Percentiles rank a stretch among this genome's conserved stretches.
Evolutionary conservation across 2,113 vertebrate genomes (phyloP).

Genomic region (Menidia beryllina): DNA sequence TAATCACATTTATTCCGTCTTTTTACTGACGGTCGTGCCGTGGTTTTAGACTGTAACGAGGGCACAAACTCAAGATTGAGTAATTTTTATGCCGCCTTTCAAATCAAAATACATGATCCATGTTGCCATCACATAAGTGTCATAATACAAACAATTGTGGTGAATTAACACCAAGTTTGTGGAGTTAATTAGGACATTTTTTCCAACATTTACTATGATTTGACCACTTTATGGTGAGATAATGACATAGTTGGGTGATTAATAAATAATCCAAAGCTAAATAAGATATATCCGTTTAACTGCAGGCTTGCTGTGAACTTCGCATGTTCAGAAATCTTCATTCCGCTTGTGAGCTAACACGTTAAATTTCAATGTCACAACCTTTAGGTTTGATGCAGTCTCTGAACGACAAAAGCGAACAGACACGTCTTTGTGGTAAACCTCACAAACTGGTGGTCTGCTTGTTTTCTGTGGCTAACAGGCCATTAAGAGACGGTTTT

Average conservation of each 20-base stretch:
- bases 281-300: background rate
- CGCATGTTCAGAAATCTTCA: background rate
- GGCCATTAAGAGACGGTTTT: conserved; percentile 46
- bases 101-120: background rate
- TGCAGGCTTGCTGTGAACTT: conserved; percentile 6
- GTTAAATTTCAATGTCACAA: conserved; percentile 23
- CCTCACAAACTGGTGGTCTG: background rate
- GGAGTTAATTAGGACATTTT: background rate
- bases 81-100: background rate
- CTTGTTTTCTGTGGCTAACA: conserved; percentile 21
- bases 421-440: background rate
- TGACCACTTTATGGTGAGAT: background rate
- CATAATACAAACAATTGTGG: background rate
- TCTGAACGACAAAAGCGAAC: background rate
- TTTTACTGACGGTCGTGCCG: conserved; percentile 18
- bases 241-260: background rate
- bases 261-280: background rate
- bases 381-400: background rate
- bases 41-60: conserved; percentile 15
- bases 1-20: conserved; percentile 51
- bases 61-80: background rate
- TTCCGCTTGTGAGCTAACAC: background rate
- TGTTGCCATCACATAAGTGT: background rate
- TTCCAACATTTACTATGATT: too few species aligned
- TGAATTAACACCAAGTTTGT: background rate